A percentile compares a stretch with the other conserved stretches of the same genome.
phyloP scores from a whole-genome alignment of 2,113 vertebrate genomes.

The Malurus elegans region DNA sequence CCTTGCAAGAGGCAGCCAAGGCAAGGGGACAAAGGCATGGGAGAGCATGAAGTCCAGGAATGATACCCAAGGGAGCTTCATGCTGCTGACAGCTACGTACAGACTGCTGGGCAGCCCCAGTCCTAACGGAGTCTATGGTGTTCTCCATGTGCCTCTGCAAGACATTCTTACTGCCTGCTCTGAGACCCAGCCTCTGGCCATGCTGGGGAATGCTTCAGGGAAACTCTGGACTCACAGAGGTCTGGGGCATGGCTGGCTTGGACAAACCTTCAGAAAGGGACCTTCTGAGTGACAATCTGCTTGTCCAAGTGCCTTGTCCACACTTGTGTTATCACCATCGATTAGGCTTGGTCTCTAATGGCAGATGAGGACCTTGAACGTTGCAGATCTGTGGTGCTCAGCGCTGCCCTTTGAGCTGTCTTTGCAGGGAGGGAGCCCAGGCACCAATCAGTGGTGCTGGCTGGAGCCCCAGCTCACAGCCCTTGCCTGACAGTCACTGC shows the following conservation, averaged over 20 bases:
- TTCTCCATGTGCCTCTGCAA: background rate
- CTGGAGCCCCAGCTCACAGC: background rate
- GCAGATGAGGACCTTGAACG: fast-evolving
- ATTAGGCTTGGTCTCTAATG: background rate
- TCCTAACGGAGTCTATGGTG: fast-evolving
- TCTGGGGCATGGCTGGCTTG: background rate
- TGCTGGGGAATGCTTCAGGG: background rate
- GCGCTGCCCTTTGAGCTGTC: background rate
- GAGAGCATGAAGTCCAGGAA: background rate
- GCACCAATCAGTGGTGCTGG: background rate
- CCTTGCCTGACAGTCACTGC: background rate
- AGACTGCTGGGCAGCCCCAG: background rate
- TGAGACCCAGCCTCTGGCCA: background rate
- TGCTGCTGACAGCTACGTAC: fast-evolving
- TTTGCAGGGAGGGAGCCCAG: background rate
- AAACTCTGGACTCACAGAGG: background rate
- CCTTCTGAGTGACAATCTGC: background rate
- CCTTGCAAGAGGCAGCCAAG: background rate
- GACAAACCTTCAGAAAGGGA: background rate
- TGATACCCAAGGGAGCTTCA: fast-evolving
- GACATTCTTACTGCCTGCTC: background rate
- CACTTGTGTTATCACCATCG: background rate
- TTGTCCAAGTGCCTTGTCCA: background rate
- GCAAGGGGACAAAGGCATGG: background rate
- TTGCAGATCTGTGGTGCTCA: background rate